Percentiles rank a stretch among this genome's conserved stretches.
These are phyloP conservation scores for Agriopis marginaria DNA, from an alignment of 2,888 invertebrate genomes.

Conservation along the genomic window DNA sequence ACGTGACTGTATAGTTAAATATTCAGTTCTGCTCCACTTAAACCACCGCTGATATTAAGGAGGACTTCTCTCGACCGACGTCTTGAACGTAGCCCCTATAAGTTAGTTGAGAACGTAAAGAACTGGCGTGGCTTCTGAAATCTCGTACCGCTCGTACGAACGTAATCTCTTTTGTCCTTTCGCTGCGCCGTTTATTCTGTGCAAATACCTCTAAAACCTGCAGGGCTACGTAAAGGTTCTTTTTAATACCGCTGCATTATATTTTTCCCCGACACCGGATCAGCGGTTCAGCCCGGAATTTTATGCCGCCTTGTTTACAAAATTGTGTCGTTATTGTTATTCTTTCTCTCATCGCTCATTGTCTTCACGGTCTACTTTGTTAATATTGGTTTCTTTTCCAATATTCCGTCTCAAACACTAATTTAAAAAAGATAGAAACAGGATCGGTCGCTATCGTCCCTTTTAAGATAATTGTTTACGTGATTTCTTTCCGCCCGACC, in stretches of 20 bases:
- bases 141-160: slow-evolving; percentile 8
- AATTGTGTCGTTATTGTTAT: slow-evolving; percentile 29
- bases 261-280: slow-evolving; percentile 21
- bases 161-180: slow-evolving; percentile 23
- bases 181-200: slow-evolving; percentile 17
- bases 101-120: slow-evolving; percentile 16
- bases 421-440: slow-evolving; percentile 57
- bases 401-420: slow-evolving; percentile 38
- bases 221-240: slow-evolving; percentile 23
- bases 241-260: slow-evolving; percentile 19
- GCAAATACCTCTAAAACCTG: slow-evolving; percentile 23
- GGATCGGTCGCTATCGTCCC: slow-evolving; percentile 51
- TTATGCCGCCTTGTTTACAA: slow-evolving; percentile 23
- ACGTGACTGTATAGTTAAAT: slow-evolving; percentile 64
- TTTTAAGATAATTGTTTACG: slow-evolving; percentile 67
- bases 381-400: slow-evolving; percentile 30
- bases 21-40: slow-evolving; percentile 46
- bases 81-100: slow-evolving; percentile 12
- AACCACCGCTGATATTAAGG: slow-evolving; percentile 32
- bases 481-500: slow-evolving; percentile 59
- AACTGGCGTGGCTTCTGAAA: slow-evolving; percentile 18
- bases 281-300: slow-evolving; percentile 24
- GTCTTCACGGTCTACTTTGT: slow-evolving; percentile 30
- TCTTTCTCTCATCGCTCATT: slow-evolving; percentile 38
- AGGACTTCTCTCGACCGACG: not conserved